These are phyloP conservation scores for Tamias sibiricus DNA, from an alignment of 2,113 vertebrate species.

Conservation along the genomic window DNA sequence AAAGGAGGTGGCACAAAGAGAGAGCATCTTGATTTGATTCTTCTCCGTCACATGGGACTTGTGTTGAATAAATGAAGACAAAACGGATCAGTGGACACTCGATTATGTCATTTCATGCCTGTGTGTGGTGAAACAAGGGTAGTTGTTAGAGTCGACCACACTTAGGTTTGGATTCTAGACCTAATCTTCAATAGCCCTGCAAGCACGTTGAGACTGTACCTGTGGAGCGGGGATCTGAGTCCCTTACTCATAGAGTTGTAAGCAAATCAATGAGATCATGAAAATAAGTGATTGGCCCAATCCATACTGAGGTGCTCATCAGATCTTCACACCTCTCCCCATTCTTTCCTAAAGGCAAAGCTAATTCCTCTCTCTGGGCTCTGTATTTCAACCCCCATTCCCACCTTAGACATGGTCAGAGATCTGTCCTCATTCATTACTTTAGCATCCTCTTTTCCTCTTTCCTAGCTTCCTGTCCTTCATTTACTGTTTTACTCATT, in stretches of 20 bases:
- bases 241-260: neutral
- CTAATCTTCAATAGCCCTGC: neutral
- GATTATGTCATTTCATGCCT: neutral
- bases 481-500: neutral
- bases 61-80: neutral
- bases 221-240: neutral
- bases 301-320: rapidly evolving
- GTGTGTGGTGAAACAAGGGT: neutral
- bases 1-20: neutral
- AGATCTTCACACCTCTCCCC: neutral
- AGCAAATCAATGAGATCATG: neutral
- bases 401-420: neutral
- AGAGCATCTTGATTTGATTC: neutral
- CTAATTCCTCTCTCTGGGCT: no score
- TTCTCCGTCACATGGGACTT: neutral
- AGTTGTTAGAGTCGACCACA: neutral
- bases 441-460: neutral
- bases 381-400: rapidly evolving
- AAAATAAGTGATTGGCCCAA: neutral
- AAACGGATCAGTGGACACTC: neutral
- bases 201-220: neutral
- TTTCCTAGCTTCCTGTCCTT: neutral
- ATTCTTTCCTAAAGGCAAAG: neutral
- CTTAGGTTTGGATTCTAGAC: neutral
- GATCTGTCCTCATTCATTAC: neutral